Percentiles rank a stretch among this genome's conserved stretches.
phyloP scores from a whole-genome alignment of 92 coral and sea anemone species.

The Palythoa grandis region DNA sequence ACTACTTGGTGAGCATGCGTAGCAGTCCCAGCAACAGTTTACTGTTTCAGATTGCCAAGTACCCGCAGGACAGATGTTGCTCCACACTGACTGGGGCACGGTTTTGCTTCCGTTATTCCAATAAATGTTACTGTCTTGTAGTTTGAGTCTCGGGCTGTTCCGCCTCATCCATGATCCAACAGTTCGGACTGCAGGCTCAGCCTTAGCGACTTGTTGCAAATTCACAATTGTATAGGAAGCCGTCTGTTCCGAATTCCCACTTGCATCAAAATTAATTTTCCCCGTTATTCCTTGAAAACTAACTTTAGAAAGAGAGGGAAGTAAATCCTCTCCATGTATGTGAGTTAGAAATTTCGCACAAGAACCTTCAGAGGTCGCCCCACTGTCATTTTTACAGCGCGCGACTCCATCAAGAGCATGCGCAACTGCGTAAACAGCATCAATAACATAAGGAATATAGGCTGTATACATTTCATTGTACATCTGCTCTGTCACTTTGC shows the following conservation, averaged over 20 bases:
- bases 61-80: slow-evolving; percentile 69
- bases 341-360: slow-evolving; percentile 42
- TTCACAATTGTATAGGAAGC: slow-evolving; percentile 78
- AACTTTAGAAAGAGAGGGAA: slow-evolving; percentile 48
- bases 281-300: slow-evolving; percentile 76
- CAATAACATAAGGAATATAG: slow-evolving; percentile 70
- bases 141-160: slow-evolving; percentile 30
- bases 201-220: slow-evolving; percentile 46
- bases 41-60: slow-evolving; percentile 55
- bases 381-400: slow-evolving; percentile 58
- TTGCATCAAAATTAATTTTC: slow-evolving; percentile 57
- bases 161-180: slow-evolving; percentile 76
- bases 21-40: slow-evolving; percentile 86
- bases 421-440: slow-evolving; percentile 83
- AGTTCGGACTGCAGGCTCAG: slow-evolving; percentile 47
- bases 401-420: slow-evolving; percentile 69
- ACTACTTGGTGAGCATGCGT: slow-evolving; percentile 53
- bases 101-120: slow-evolving; percentile 69
- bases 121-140: slow-evolving; percentile 38
- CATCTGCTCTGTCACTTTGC: slow-evolving; percentile 39
- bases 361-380: neutral
- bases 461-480: slow-evolving; percentile 65
- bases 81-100: slow-evolving; percentile 72
- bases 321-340: slow-evolving; percentile 52
- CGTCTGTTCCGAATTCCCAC: slow-evolving; percentile 72